Evolutionary conservation across 64 coral and sea anemone species (phyloP).

Genomic region (Dendrophyllia cribrosa): DNA sequence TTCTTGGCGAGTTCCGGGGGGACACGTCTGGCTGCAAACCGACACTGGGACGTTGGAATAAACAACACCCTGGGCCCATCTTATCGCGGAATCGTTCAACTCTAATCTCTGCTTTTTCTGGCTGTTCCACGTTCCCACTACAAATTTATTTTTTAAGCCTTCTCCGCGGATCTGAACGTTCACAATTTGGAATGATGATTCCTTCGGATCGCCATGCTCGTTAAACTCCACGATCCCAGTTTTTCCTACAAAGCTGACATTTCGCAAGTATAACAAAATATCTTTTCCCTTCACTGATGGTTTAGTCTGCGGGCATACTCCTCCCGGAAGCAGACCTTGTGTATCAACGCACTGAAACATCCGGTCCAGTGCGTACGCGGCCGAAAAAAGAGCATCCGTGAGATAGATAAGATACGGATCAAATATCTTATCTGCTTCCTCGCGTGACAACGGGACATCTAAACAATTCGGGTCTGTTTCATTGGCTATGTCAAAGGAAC

Average conservation of each 20-base stretch:
- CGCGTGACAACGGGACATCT: not conserved
- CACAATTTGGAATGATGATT: constrained; percentile 20
- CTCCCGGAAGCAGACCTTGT: not conserved
- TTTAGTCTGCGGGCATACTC: not conserved
- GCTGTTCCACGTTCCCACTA: constrained; percentile 28
- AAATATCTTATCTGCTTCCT: not conserved
- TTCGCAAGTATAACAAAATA: constrained; percentile 3
- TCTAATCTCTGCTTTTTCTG: not conserved
- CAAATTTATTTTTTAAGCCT: not conserved
- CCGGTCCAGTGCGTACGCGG: constrained; percentile 11
- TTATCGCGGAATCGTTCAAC: constrained; percentile 31
- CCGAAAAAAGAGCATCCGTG: constrained; percentile 16
- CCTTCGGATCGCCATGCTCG: constrained; percentile 21
- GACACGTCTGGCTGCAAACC: constrained; percentile 1
- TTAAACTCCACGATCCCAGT: constrained; percentile 45
- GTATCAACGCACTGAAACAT: not conserved
- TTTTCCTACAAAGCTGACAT: constrained; percentile 9
- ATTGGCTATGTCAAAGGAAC: not conserved
- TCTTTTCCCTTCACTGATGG: not conserved
- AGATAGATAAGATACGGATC: constrained; percentile 20
- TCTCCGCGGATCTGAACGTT: not conserved
- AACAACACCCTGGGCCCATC: not conserved
- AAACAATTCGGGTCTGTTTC: not conserved
- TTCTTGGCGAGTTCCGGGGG: constrained; percentile 17
- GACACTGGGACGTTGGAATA: not conserved